Base-by-base conservation (phyloP, 23 tunicate genomes). In the Halocynthia aurantium region DNA sequence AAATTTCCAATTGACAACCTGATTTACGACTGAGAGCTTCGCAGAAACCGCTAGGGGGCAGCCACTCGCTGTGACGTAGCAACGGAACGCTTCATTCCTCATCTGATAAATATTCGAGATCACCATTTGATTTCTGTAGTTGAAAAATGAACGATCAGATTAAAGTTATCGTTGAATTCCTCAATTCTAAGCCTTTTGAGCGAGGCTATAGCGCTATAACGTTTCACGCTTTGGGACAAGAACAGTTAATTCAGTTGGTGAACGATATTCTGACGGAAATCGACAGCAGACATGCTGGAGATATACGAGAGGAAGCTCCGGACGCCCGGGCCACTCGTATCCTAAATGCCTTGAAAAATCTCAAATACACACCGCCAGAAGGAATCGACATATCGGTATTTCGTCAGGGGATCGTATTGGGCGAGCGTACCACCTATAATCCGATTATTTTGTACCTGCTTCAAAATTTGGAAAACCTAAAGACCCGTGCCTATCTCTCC, bases 301-400 rank as follows among this genome's bases (percentile, higher is more conserved):
- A 92, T 74, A 92, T 92, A 11, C 82, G 98, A 57, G 98, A 86
- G 7, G 98, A 92, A 75, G 88, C 98, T 4, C 77, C 98, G n/a
- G 98, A 92, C 70, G 72, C 82, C 8, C 69, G 98, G 69, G 88
- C 98, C 10, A 81, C 75, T 7, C 58, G 98, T 10, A 85, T 82
- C 60, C 61, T 92, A 53, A 81, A 18, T 15, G 66, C 72, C 8
- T 20, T 92, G 69, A 92, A 86, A 67, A 92, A 88, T 40, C 75
- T 92, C 61, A 92, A 92, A 75, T 92, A 92, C 73, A 44, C 55
- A 8, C 98, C 98, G 20, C 88, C 92, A 8, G 22, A 61, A 7
- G 66, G 52, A 50, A 57, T 50, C 18, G 98, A 92, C 80, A 88
- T 92, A 22, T 92, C 98, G 75, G 60, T 66, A 21, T 92, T 92